These are phyloP conservation scores for Nemopilema nomurai DNA, from an alignment of 30 jellyfish, hydroid and myxozoan species.

Conservation along the genomic window DNA sequence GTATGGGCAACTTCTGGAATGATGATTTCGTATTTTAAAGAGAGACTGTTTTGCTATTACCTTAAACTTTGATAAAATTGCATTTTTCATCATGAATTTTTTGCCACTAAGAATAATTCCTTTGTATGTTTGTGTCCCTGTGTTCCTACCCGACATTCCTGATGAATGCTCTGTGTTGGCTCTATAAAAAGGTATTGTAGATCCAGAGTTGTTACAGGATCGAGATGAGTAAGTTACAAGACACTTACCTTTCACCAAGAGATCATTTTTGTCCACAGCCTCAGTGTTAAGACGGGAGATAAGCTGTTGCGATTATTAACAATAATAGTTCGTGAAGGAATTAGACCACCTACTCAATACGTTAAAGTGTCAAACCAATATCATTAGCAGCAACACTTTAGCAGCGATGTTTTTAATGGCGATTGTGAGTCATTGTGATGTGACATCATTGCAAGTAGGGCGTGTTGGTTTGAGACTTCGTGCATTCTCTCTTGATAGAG, in stretches of 20 bases:
- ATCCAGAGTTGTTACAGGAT: background rate
- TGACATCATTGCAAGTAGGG: background rate
- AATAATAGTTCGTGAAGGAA: constrained; percentile 15
- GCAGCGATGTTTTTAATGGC: background rate
- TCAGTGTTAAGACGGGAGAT: background rate
- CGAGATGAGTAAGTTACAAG: background rate
- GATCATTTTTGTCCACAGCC: constrained; percentile 18
- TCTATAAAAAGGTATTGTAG: background rate
- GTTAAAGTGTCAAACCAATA: constrained; percentile 35
- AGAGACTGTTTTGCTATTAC: no score
- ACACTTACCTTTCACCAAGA: background rate
- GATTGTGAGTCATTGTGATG: background rate
- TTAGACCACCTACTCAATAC: constrained; percentile 66
- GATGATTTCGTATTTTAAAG: no score
- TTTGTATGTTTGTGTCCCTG: background rate
- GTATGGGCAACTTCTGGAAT: no score
- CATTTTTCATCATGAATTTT: no score
- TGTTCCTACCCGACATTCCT: no score
- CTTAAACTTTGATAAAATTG: no score
- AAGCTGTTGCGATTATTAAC: constrained; percentile 32
- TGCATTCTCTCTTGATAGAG: no score
- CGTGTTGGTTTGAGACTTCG: no score
- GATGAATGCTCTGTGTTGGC: no score
- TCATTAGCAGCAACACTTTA: background rate
- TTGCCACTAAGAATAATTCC: no score